Evolutionary conservation across 2,888 invertebrate genomes (phyloP), one percentile per base, ranked within the genome.

Genomic region (Pycnomerus fuliginosus): DNA sequence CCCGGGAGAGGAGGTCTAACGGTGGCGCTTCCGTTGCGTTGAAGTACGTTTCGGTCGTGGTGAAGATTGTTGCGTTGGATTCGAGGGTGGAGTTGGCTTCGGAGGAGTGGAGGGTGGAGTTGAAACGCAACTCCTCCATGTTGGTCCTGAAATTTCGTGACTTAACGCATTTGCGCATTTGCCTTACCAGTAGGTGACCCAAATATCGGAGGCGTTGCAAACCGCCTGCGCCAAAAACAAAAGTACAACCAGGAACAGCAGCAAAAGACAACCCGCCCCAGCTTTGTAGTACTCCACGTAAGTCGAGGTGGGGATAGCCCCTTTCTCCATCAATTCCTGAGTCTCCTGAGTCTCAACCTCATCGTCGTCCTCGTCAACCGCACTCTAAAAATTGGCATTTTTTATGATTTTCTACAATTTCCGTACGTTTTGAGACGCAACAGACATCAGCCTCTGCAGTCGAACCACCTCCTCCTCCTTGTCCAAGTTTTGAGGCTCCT

Each of bases 161-260:
- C n/a, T n/a, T n/a, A n/a, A n/a, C n/a, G n/a, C n/a, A n/a, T n/a
- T n/a, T n/a, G n/a, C n/a, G n/a, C n/a, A n/a, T n/a, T n/a, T n/a
- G n/a, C 3, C 71, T 72, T 70, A 88, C 90, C 90, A 90, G 58
- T 80, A 70, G 1, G 84, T 84, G 0, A 90, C 77, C 86, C 88
- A 90, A 62, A 85, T 83, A 68, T 91, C 90, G 31, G 80, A 77
- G 34, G 82, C 77, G 27, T 87, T 86, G 41, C 83, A 85, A 35
- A 83, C 71, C 13, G 79, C 65, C 71, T 90, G 90, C 2, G 86
- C 85, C 3, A 82, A 52, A 12, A 88, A 50, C 37, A 85, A 75
- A 23, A 80, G 68, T 1, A 83, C 15, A 0, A 79, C 16, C 2
- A 85, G 76, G 4, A 79, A 56, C 0, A 77, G 16, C 12, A 87